Conservation (phyloP, 2,113 vertebrate species). For the Myrmecophaga tridactyla region DNA sequence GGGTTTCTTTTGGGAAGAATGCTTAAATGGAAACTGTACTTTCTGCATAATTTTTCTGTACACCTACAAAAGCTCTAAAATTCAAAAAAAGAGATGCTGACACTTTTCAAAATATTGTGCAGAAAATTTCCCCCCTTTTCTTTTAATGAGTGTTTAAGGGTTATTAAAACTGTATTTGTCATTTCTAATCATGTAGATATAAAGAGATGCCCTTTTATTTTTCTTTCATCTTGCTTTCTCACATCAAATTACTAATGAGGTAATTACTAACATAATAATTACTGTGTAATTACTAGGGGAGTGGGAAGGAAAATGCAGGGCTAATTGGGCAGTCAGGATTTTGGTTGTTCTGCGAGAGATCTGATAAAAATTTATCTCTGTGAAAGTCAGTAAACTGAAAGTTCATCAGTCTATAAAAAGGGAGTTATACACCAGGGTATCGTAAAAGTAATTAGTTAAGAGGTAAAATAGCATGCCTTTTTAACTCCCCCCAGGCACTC, state of each 20-base stretch:
- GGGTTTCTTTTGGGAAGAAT: no score
- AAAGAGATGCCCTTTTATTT: constrained; percentile 52
- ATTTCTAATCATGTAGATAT: constrained; percentile 38
- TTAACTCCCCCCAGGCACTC: not conserved
- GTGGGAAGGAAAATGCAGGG: constrained; percentile 10
- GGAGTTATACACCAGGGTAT: not conserved
- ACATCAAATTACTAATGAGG: constrained; percentile 67
- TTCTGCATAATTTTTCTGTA: no score
- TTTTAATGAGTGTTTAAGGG: constrained; percentile 28
- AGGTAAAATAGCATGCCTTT: not conserved
- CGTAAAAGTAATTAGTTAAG: not conserved
- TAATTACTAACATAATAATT: constrained; percentile 71
- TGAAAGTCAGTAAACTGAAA: not conserved
- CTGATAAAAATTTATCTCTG: not conserved
- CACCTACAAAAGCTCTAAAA: no score
- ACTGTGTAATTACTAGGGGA: constrained; percentile 49
- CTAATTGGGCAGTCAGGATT: not conserved
- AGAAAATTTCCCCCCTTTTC: not conserved
- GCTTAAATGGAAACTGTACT: no score
- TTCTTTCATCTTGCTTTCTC: constrained; percentile 50
- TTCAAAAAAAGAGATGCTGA: not conserved
- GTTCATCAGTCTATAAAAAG: not conserved
- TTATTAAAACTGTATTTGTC: constrained; percentile 43
- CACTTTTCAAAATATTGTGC: constrained; percentile 16
- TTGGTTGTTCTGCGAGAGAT: not conserved